Evolutionary conservation across 2,113 vertebrate genomes (phyloP).

Genomic region (Bambusicola thoracicus): DNA sequence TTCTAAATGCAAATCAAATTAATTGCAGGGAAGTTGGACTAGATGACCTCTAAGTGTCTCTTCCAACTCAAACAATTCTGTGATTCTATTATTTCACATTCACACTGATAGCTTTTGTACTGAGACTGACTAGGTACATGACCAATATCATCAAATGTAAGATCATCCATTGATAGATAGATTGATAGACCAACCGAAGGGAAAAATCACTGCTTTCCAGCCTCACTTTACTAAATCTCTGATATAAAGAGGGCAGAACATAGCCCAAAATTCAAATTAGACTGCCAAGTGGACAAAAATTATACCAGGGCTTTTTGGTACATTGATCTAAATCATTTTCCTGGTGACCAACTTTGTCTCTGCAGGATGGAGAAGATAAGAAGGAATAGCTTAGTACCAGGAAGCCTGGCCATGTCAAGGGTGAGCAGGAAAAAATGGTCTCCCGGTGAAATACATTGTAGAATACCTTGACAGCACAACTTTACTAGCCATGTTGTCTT

Average conservation of each 20-base stretch:
- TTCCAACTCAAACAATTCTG: too few relatives aligned
- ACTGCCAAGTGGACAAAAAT: background rate
- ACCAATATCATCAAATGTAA: background rate
- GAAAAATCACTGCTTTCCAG: background rate
- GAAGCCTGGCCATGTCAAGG: background rate
- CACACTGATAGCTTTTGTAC: background rate
- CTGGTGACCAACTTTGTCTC: background rate
- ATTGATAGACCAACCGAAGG: too few relatives aligned
- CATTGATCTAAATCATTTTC: background rate
- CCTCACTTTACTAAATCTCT: background rate
- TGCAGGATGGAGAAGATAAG: background rate
- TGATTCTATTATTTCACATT: background rate
- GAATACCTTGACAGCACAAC: accelerated
- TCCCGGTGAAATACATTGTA: background rate
- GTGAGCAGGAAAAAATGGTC: background rate
- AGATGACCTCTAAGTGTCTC: too few relatives aligned
- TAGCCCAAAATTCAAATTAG: background rate
- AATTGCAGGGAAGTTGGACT: too few relatives aligned
- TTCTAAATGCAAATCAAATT: too few relatives aligned
- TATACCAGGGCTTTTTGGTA: accelerated
- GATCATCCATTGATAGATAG: background rate
- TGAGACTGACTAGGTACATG: background rate
- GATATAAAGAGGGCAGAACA: background rate
- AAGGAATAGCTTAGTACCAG: background rate
- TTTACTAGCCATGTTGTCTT: background rate